Percentiles rank a stretch among this genome's conserved stretches.
Conservation (phyloP, 2,113 vertebrate genomes). For the Callopanchax toddi region DNA sequence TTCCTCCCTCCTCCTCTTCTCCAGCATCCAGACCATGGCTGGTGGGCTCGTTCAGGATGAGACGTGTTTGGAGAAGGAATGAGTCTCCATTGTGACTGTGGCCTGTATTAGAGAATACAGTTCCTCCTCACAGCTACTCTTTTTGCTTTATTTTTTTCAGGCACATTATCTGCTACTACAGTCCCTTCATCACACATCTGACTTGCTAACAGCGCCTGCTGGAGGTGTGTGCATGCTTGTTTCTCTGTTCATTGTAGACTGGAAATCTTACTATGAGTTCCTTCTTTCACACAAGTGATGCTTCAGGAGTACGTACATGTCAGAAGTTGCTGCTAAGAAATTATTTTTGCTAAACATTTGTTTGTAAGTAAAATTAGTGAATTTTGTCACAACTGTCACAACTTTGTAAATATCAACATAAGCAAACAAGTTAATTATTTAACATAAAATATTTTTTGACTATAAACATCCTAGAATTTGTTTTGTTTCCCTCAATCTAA, state of each 20-base stretch:
- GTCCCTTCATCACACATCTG: slow-evolving; percentile 58
- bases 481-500: too few relatives aligned
- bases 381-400: too few relatives aligned
- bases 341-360: too few relatives aligned
- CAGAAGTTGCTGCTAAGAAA: too few relatives aligned
- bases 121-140: slow-evolving; percentile 50
- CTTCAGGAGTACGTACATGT: too few relatives aligned
- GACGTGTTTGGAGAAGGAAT: slow-evolving; percentile 54
- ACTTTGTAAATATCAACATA: too few relatives aligned
- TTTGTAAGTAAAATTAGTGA: too few relatives aligned
- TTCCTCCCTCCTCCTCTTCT: slow-evolving; percentile 32
- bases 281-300: too few relatives aligned
- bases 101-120: slow-evolving; percentile 60
- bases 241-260: slow-evolving; percentile 37
- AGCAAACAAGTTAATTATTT: too few relatives aligned
- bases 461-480: too few relatives aligned
- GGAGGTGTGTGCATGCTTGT: too few relatives aligned
- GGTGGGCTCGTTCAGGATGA: slow-evolving; percentile 85
- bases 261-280: slow-evolving; percentile 40
- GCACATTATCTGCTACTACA: slow-evolving; percentile 42
- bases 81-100: slow-evolving; percentile 59
- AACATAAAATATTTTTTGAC: too few relatives aligned
- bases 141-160: slow-evolving; percentile 53
- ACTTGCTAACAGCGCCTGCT: slow-evolving; percentile 54
- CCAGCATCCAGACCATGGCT: slow-evolving; percentile 83